Conservation (phyloP, 2,113 vertebrate species). For the Entomyzon cyanotis region DNA sequence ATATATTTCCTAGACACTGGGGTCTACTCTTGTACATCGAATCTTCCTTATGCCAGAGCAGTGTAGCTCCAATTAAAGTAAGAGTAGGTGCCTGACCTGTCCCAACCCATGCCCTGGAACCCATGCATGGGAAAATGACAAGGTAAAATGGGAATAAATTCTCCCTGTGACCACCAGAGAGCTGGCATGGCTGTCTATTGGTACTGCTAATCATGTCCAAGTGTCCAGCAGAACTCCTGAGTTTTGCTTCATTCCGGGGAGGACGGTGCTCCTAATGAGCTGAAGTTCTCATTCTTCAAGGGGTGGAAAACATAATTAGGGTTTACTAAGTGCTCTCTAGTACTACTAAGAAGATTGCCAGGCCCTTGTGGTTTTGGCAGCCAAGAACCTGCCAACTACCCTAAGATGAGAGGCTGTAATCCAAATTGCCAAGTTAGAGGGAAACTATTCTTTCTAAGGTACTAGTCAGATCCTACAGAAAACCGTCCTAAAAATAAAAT, state of each 20-base stretch:
- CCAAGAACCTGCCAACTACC: neutral
- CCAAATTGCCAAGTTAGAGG: neutral
- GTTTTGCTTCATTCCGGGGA: neutral
- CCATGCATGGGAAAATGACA: neutral
- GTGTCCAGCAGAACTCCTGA: neutral
- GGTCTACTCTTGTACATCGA: neutral
- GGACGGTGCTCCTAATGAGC: rapidly evolving
- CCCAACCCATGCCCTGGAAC: neutral
- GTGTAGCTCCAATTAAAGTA: neutral
- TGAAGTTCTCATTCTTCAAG: neutral
- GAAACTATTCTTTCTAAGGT: neutral
- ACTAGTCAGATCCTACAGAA: neutral
- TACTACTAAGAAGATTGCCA: neutral
- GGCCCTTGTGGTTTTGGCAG: neutral
- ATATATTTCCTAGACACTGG: neutral
- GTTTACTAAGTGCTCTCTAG: neutral
- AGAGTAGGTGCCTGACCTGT: neutral
- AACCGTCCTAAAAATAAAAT: neutral
- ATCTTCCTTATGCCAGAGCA: neutral
- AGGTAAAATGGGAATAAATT: neutral
- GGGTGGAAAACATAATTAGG: neutral
- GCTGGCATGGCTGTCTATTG: neutral
- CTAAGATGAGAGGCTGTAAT: neutral
- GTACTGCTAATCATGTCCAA: neutral
- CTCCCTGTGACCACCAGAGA: neutral